Base-by-base conservation (phyloP, 2,888 invertebrate genomes). In the Stramonita haemastoma region DNA sequence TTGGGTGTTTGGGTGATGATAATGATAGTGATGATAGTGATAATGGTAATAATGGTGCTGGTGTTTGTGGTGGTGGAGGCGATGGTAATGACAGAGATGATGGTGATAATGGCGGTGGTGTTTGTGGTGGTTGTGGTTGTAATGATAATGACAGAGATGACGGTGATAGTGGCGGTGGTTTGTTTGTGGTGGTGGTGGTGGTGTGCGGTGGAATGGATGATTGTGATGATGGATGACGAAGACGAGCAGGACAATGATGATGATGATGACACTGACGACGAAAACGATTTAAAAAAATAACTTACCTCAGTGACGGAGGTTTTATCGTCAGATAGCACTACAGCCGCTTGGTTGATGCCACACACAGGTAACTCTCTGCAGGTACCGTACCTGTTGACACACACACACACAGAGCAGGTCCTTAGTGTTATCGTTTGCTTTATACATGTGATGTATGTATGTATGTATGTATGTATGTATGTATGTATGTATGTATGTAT, bases 401-500 rank as follows among this genome's bases (percentile, higher is more conserved):
- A 60, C 19, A 60, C 77, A 77, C 77, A 77, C 2, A 77, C 17
- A 77, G 77, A 77, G 22, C 60, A 60, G 60, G 15, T 60, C 15
- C 60, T 22, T 60, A 15, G 32, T 13, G 32, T 13, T 8, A 15
- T 29, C 32, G 32, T 13, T 29, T 29, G 77, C 32, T 8, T 15
- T 77, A 32, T 32, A 0, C 32, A 32, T 11, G 8, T 29, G 4
- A 34, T 1, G 79, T 79, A 22, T 79, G 79, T 34, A 22, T 79
- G 79, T 79, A 32, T 79, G 79, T 79, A 22, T 32, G 79, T 79
- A 22, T 79, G 79, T 4, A 32, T 79, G 79, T 79, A 22, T 79
- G 83, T 46, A 36, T 83, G 83, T 83, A 36, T 83, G 46, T 46
- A 36, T 83, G 46, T 83, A 36, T 83, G 83, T 83, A 36, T 29